A percentile compares a stretch with the other conserved stretches of the same genome.
These are phyloP conservation scores for Donacobius atricapilla DNA, from an alignment of 2,113 vertebrate species.

Conservation along the genomic window DNA sequence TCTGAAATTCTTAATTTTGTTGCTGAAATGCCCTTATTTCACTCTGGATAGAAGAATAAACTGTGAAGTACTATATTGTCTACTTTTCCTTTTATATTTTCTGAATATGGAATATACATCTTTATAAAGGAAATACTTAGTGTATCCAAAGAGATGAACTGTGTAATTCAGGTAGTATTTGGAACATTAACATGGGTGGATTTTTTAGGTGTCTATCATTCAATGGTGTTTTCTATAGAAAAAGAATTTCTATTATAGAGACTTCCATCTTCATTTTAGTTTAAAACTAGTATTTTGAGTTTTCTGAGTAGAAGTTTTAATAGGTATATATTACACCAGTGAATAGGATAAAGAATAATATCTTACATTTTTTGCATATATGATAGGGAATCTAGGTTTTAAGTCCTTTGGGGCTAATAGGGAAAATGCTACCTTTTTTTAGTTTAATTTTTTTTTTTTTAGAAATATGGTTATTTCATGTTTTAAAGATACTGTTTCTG, in stretches of 20 bases:
- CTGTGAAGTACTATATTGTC: neutral
- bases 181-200: neutral
- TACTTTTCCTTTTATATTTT: neutral
- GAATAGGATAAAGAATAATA: neutral
- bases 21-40: neutral
- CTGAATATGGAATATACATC: neutral
- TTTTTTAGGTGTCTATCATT: neutral
- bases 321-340: neutral
- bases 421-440: neutral
- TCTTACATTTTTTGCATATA: neutral
- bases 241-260: neutral
- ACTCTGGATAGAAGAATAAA: neutral
- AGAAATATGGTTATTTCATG: neutral
- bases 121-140: neutral
- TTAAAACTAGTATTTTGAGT: neutral
- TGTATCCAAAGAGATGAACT: neutral
- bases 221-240: neutral
- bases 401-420: neutral
- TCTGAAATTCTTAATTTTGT: neutral
- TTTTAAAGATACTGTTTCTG: slow-evolving; percentile 35
- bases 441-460: slow-evolving; percentile 1
- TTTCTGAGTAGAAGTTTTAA: neutral
- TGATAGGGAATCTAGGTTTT: neutral
- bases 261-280: neutral
- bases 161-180: neutral